A percentile compares a stretch with the other conserved stretches of the same genome.
Evolutionary conservation across 2,797 vertebrate species (phyloP).

Genomic region (Nyctalus aviator): DNA sequence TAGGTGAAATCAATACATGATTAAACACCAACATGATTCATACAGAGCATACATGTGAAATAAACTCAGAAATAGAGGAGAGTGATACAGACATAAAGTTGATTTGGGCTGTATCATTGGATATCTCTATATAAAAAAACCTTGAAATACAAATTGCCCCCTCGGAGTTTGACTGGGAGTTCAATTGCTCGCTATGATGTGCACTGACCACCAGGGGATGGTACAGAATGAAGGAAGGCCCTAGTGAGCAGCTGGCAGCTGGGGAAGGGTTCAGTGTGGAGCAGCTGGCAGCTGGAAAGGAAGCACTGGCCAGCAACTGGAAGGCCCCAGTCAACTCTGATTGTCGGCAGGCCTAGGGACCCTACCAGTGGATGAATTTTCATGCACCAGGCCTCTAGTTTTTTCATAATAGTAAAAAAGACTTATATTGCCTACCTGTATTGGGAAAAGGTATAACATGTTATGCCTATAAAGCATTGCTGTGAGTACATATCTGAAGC

Average conservation of each 20-base stretch:
- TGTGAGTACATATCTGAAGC: background rate
- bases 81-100: background rate
- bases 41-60: background rate
- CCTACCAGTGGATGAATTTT: no score
- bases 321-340: no score
- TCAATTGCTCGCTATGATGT: no score
- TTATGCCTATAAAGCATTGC: background rate
- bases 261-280: no score
- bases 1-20: background rate
- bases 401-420: background rate
- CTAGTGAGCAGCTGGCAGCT: no score
- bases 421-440: background rate
- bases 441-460: background rate
- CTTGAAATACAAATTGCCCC: no score
- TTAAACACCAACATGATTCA: background rate
- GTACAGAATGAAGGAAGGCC: no score
- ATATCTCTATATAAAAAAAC: background rate
- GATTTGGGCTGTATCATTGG: background rate
- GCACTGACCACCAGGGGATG: no score
- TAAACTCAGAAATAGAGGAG: conserved; percentile 4
- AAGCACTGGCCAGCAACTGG: no score
- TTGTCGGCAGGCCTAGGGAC: no score
- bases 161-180: no score
- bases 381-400: background rate
- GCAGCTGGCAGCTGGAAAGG: no score